Conservation (phyloP, 2,113 vertebrate species). For the Nansenia antarctica region DNA sequence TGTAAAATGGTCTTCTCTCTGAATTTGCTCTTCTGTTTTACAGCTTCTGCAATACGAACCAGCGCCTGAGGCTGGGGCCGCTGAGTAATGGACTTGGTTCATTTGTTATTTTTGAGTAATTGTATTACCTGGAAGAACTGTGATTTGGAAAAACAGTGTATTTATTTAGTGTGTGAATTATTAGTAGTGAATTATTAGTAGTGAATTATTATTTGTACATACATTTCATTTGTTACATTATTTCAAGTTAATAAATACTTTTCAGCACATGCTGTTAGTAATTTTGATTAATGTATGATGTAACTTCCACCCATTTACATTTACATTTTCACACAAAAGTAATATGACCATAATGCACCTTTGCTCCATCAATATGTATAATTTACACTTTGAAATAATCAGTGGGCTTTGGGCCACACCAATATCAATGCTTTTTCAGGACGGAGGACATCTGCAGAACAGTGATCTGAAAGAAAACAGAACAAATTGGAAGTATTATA, state of each 20-base stretch:
- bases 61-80: constrained; percentile 76
- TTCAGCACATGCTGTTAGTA: not conserved
- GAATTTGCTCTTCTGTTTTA: constrained; percentile 19
- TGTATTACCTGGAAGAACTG: not conserved
- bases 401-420: constrained; percentile 10
- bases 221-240: not conserved
- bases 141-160: not conserved
- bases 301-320: not conserved
- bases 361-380: not conserved
- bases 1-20: not conserved
- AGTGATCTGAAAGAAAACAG: constrained; percentile 14
- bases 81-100: constrained; percentile 61
- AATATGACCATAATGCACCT: not conserved
- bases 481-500: constrained; percentile 6
- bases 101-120: not conserved
- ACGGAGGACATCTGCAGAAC: constrained; percentile 33
- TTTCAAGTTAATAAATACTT: not conserved
- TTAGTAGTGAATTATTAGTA: not conserved
- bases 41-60: constrained; percentile 91
- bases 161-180: not conserved
- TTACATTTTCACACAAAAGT: not conserved
- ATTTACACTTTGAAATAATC: not conserved
- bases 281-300: not conserved
- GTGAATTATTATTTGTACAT: not conserved
- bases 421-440: constrained; percentile 28